phyloP scores from a whole-genome alignment of 2,797 vertebrate genomes.

The Cephalopachus bancanus region DNA sequence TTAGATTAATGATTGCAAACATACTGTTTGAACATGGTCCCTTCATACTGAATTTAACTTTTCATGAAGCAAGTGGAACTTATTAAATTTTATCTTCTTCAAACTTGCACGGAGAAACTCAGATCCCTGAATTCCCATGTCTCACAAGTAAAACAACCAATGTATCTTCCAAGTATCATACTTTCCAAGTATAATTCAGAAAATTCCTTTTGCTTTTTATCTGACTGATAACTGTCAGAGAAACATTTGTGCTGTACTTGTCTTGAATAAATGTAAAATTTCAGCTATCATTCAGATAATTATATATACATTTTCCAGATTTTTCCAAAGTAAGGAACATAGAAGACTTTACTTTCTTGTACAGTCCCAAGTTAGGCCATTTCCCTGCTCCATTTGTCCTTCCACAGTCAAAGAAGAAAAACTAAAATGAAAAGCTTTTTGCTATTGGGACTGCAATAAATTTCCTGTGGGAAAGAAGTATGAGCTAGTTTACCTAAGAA shows the following conservation, averaged over 20 bases:
- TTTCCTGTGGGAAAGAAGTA: not conserved
- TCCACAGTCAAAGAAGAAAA: not conserved
- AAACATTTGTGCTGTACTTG: not conserved
- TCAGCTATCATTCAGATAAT: not conserved
- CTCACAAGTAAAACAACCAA: slow-evolving; percentile 23
- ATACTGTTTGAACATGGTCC: not conserved
- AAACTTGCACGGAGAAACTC: not conserved
- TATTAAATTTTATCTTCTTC: slow-evolving; percentile 29
- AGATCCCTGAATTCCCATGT: not conserved
- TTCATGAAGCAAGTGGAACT: slow-evolving; percentile 35
- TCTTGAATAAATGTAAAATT: slow-evolving; percentile 5
- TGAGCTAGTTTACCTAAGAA: not conserved
- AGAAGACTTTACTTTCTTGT: not conserved
- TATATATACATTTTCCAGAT: not conserved
- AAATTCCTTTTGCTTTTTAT: not conserved
- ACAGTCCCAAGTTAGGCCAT: not conserved
- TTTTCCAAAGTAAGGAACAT: not conserved
- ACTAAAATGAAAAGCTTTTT: not conserved
- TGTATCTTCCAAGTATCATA: not conserved
- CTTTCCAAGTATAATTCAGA: not conserved
- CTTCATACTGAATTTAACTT: not conserved
- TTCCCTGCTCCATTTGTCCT: not conserved
- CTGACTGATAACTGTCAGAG: not conserved
- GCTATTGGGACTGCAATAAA: not conserved
- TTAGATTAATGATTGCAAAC: not conserved